A percentile compares a stretch with the other conserved stretches of the same genome.
Evolutionary conservation across 2,888 invertebrate species (phyloP).

Genomic region (Lissocephala sabroskyi): DNA sequence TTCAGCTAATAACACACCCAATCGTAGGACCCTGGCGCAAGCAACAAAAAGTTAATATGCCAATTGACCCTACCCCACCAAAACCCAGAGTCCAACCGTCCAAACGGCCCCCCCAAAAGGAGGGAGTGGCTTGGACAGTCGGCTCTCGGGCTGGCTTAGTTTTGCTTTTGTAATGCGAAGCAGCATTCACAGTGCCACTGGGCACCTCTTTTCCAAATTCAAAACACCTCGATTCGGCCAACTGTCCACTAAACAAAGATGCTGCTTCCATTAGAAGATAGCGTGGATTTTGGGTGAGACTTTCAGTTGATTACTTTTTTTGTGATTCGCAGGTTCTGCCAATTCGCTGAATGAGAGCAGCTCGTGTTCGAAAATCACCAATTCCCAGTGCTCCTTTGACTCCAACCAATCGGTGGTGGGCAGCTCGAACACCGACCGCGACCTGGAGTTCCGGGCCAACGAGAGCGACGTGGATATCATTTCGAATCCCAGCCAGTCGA

Average conservation of each 20-base stretch:
- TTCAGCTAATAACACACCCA: slow-evolving; percentile 68
- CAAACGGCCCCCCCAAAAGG: too few species aligned
- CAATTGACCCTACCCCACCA: too few species aligned
- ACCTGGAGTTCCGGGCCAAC: slow-evolving; percentile 63
- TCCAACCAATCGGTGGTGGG: slow-evolving; percentile 72
- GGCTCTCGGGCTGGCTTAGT: too few species aligned
- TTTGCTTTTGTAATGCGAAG: slow-evolving; percentile 36
- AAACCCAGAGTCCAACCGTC: too few species aligned
- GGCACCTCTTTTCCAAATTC: background rate
- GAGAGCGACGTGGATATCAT: slow-evolving; percentile 82
- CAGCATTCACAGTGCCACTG: slow-evolving; percentile 38
- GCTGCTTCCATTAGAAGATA: slow-evolving; percentile 43
- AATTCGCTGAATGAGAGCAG: slow-evolving; percentile 72
- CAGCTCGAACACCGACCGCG: slow-evolving; percentile 69
- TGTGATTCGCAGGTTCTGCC: slow-evolving; percentile 73
- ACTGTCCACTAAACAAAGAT: slow-evolving; percentile 18
- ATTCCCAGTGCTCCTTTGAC: slow-evolving; percentile 70
- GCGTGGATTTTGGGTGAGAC: background rate
- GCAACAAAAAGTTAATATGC: slow-evolving; percentile 69
- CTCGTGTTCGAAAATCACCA: slow-evolving; percentile 71
- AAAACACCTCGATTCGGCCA: slow-evolving; percentile 13
- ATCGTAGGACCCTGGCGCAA: slow-evolving; percentile 69
- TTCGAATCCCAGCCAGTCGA: slow-evolving; percentile 81
- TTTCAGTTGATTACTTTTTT: background rate
- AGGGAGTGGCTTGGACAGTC: too few species aligned